Percentiles rank a stretch among this genome's conserved stretches.
Evolutionary conservation across 2,888 invertebrate genomes (phyloP).

Genomic region (Abrostola triplasia): DNA sequence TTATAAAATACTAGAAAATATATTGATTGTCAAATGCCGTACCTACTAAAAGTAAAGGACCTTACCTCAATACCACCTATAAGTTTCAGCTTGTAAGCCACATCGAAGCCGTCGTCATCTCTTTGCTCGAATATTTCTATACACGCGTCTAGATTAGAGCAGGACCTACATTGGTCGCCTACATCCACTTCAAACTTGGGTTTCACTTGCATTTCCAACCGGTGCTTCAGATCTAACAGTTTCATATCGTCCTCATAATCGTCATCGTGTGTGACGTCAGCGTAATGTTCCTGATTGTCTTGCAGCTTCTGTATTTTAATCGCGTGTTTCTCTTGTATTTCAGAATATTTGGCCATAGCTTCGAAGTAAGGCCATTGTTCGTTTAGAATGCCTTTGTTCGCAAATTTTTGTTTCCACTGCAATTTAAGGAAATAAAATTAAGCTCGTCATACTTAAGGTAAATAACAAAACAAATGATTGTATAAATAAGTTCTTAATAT

Average conservation of each 20-base stretch:
- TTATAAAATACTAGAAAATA: background rate
- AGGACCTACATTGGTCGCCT: conserved; percentile 72
- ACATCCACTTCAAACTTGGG: conserved; percentile 68
- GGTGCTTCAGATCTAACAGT: conserved; percentile 77
- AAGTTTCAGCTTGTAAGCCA: conserved; percentile 74
- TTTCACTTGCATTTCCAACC: conserved; percentile 63
- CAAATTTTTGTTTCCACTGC: conserved; percentile 84
- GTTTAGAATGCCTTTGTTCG: conserved; percentile 78
- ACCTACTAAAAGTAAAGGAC: background rate
- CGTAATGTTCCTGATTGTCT: conserved; percentile 51
- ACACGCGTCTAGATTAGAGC: conserved; percentile 70
- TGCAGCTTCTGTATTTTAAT: conserved; percentile 56
- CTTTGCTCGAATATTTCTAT: conserved; percentile 72
- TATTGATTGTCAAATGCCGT: background rate
- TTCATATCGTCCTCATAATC: conserved; percentile 82
- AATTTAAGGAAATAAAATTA: conserved; percentile 38
- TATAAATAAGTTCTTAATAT: background rate
- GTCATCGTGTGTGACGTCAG: conserved; percentile 58
- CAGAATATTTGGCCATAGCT: conserved; percentile 71
- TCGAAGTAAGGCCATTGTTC: conserved; percentile 84
- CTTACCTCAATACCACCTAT: conserved; percentile 79
- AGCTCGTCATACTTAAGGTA: background rate
- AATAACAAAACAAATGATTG: background rate
- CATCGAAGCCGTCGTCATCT: conserved; percentile 70
- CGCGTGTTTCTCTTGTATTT: conserved; percentile 56